Evolutionary conservation across 2,797 vertebrate genomes (phyloP).

Genomic region (Pterois miles): DNA sequence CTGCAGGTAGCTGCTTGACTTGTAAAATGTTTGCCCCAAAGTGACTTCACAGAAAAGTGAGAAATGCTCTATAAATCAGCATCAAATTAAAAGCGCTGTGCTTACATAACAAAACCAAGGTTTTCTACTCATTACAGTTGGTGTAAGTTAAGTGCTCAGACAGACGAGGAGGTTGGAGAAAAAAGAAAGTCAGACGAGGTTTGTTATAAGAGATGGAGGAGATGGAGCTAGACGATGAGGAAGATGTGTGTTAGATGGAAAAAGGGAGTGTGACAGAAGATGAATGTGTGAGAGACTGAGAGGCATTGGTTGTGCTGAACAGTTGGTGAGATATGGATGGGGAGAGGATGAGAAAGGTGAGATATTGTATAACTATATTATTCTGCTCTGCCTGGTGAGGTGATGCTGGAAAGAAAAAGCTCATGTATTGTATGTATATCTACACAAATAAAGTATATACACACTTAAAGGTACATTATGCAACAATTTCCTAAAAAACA

Average conservation of each 20-base stretch:
- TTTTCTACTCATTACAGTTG: constrained; percentile 5
- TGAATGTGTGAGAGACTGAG: constrained; percentile 67
- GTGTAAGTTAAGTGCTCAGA: background rate
- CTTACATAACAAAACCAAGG: background rate
- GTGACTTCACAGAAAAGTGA: background rate
- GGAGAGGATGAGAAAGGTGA: constrained; percentile 42
- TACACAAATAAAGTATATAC: no score
- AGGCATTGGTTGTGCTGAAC: constrained; percentile 61
- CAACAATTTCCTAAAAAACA: no score
- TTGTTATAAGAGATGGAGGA: constrained; percentile 26
- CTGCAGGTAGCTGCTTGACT: background rate
- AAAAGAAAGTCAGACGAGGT: background rate
- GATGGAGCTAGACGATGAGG: constrained; percentile 40
- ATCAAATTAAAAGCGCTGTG: background rate
- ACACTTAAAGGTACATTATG: no score
- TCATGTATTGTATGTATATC: background rate
- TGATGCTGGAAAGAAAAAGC: constrained; percentile 10
- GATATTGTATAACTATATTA: constrained; percentile 52
- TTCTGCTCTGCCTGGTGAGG: constrained; percentile 22
- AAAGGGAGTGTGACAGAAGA: constrained; percentile 64
- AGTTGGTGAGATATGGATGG: constrained; percentile 67
- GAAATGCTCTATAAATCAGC: background rate
- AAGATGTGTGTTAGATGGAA: constrained; percentile 63
- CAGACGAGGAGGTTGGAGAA: background rate
- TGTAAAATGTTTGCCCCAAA: background rate